Base-by-base conservation (phyloP, 92 coral and sea anemone genomes). In the Diadumene lineata region DNA sequence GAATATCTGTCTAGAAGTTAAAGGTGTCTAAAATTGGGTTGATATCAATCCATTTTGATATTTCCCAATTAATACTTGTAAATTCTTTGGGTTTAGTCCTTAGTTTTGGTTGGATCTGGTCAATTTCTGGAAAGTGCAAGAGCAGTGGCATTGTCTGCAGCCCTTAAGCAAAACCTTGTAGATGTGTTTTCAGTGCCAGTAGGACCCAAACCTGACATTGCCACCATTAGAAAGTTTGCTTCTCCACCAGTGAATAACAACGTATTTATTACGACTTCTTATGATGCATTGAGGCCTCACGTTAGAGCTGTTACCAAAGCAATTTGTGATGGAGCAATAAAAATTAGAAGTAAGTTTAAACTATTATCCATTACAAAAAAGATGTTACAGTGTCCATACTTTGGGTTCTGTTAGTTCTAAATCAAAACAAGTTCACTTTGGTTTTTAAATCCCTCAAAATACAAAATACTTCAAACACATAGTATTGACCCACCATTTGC, bases 241-340 rank as follows among this genome's bases (percentile, higher is more conserved):
- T 88, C 96, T 1, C 88, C 86, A 9, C 76, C 83, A 10, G 97
- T 66, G 27, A 96, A 90, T 70, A 83, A 85, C 43, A 88, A 90
- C 66, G 88, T 91, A 15, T 93, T 91, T 69, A 31, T 93, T 78
- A 56, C 98, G 17, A 74, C 97, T 17, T 85, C 98, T 33, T 83
- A 86, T 74, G 68, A 83, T 74, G 90, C 88, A 25, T 70, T 93
- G 7, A 82, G 67, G 34, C 87, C 96, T 15, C 79, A 81, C 50
- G 68, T 90, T 22, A 69, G 92, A 46, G 85, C 85, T 11, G 64
- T 90, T 27, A 90, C 92, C 55, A 85, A 84, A 56, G 74, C 87
- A 10, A 84, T 90, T 23, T 90, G 96, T 50, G 74, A 87, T 76
- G 96, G 96, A 76, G 96, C 82, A 27, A 66, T 66, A 21, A 77